Percentiles rank a stretch among this genome's conserved stretches.
Conservation (phyloP, 2,113 vertebrate genomes). For the Aspiorhynchus laticeps region DNA sequence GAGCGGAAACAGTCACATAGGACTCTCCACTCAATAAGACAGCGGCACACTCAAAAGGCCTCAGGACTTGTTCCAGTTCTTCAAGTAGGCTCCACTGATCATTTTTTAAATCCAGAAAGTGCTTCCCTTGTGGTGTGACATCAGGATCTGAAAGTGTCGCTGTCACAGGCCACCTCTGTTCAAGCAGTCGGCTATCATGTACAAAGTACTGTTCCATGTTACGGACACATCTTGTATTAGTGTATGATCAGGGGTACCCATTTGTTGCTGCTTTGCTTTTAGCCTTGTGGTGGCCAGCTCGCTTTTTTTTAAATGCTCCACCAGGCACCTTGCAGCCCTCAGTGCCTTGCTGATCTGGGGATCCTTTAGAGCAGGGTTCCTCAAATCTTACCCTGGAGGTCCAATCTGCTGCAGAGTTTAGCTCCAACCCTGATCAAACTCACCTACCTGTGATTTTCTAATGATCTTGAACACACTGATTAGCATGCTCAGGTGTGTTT, state of each 20-base stretch:
- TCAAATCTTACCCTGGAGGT: too few relatives aligned
- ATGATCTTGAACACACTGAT: too few relatives aligned
- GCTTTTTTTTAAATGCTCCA: constrained; percentile 19
- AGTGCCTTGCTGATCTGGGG: constrained; percentile 8
- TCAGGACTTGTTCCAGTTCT: constrained; percentile 27
- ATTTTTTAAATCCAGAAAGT: constrained; percentile 39
- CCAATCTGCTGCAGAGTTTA: too few relatives aligned
- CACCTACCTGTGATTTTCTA: too few relatives aligned
- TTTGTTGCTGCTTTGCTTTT: constrained; percentile 38
- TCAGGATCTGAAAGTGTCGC: constrained; percentile 40
- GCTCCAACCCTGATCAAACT: too few relatives aligned
- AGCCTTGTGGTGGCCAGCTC: constrained; percentile 38
- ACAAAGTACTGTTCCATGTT: constrained; percentile 40
- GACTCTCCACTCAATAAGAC: constrained; percentile 36
- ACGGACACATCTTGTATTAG: constrained; percentile 40
- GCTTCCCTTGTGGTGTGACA: constrained; percentile 31
- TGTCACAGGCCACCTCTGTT: constrained; percentile 49
- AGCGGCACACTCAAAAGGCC: constrained; percentile 45
- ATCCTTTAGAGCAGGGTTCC: too few relatives aligned
- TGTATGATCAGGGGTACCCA: constrained; percentile 36
- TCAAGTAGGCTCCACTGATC: constrained; percentile 37
- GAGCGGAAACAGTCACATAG: constrained; percentile 33
- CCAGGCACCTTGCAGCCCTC: neutral
- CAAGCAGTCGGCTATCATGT: constrained; percentile 36
- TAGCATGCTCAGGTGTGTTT: too few relatives aligned